Conservation (phyloP, 2,113 vertebrate species). For the Puffinus mauretanicus region DNA sequence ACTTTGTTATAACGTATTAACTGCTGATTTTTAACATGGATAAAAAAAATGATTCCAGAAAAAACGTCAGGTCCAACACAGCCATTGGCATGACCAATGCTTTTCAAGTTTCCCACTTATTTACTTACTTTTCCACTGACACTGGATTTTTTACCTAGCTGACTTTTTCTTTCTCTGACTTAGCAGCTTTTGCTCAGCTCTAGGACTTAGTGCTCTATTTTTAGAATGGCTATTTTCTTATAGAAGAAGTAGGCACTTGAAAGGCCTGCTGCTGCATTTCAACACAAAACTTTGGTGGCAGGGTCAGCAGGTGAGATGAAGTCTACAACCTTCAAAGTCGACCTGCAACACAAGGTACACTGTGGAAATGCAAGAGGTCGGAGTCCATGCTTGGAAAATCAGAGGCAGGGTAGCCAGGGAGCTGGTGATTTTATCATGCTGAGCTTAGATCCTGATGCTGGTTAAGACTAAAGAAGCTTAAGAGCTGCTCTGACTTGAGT, state of each 20-base stretch:
- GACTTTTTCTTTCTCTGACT: not conserved
- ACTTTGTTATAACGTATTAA: not conserved
- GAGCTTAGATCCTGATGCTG: not conserved
- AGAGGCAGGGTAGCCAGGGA: not conserved
- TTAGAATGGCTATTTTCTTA: not conserved
- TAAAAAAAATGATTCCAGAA: not conserved
- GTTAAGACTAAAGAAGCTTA: not conserved
- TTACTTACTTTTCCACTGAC: not conserved
- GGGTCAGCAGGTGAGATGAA: not conserved
- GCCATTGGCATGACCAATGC: not conserved
- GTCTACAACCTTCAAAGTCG: not conserved
- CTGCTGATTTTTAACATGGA: not conserved
- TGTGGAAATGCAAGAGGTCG: not conserved
- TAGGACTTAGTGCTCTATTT: not conserved
- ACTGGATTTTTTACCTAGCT: not conserved
- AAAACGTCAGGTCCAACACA: not conserved
- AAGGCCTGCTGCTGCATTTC: not conserved
- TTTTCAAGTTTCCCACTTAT: not conserved
- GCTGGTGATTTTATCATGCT: not conserved
- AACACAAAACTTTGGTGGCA: not conserved
- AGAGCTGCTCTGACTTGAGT: not conserved
- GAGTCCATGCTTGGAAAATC: not conserved
- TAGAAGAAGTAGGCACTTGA: not conserved
- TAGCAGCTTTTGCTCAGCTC: not conserved
- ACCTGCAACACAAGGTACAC: not conserved